phyloP scores from a whole-genome alignment of 2,797 vertebrate species.

The Silurus aristotelis region DNA sequence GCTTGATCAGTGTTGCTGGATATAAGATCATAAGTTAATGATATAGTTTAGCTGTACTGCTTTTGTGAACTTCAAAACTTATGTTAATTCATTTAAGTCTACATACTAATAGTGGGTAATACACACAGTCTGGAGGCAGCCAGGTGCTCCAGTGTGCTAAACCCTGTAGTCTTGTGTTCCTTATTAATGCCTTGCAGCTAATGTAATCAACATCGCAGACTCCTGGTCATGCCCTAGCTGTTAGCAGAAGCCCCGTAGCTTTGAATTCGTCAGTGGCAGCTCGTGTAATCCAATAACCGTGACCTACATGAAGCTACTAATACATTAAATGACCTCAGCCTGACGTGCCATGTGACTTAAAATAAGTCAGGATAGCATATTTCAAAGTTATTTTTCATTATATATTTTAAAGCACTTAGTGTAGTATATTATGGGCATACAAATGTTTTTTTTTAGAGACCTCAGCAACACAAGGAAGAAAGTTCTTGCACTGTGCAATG shows the following conservation, averaged over 20 bases:
- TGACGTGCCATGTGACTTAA: conserved; percentile 20
- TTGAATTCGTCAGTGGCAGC: conserved; percentile 31
- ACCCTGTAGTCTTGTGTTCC: conserved; percentile 48
- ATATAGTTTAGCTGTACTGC: background rate
- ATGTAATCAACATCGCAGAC: conserved; percentile 55
- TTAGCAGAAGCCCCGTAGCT: conserved; percentile 33
- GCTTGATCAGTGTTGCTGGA: conserved; percentile 7
- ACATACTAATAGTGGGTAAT: conserved; percentile 19
- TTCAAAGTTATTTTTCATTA: background rate
- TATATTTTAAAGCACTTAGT: background rate
- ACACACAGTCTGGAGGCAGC: conserved; percentile 12
- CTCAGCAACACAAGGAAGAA: background rate
- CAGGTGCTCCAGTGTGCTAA: conserved; percentile 17
- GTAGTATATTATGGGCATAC: background rate
- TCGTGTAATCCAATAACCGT: conserved; percentile 33
- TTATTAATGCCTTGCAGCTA: conserved; percentile 48
- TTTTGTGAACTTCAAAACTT: conserved; percentile 5
- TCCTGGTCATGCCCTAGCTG: conserved; percentile 54
- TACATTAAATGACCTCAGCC: conserved; percentile 28
- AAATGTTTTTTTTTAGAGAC: background rate
- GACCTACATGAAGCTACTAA: conserved; percentile 14
- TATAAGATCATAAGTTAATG: conserved; percentile 33
- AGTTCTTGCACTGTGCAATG: background rate
- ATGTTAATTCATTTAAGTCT: conserved; percentile 14
- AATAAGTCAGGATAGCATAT: background rate